Evolutionary conservation across 1,140 invertebrate genomes (phyloP).

Genomic region (Drosophila nebulosa): DNA sequence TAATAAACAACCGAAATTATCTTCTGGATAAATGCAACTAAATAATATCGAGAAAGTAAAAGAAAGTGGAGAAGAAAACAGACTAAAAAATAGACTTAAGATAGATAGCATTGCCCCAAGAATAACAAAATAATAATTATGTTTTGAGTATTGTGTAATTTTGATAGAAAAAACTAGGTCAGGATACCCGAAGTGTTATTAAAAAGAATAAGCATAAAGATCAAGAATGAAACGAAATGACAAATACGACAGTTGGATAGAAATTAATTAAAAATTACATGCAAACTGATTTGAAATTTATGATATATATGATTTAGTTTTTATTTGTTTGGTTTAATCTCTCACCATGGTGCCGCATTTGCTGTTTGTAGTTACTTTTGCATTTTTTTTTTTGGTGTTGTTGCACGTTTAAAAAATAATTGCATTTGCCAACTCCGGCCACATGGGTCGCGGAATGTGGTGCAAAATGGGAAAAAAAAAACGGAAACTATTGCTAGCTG

Average conservation of each 20-base stretch:
- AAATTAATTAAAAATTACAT: not conserved
- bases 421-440: constrained; percentile 38
- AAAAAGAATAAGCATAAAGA: too few relatives aligned
- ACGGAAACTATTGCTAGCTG: constrained; percentile 33
- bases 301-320: not conserved
- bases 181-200: too few relatives aligned
- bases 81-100: too few relatives aligned
- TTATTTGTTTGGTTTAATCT: not conserved
- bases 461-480: not conserved
- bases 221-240: too few relatives aligned
- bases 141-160: too few relatives aligned
- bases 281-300: not conserved
- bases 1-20: too few relatives aligned
- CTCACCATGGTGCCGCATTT: constrained; percentile 6
- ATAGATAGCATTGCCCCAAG: too few relatives aligned
- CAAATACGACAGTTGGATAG: not conserved
- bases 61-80: too few relatives aligned
- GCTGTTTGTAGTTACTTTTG: constrained; percentile 11
- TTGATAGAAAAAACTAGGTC: too few relatives aligned
- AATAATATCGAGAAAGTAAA: too few relatives aligned
- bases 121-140: too few relatives aligned
- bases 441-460: constrained; percentile 24
- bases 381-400: constrained; percentile 5
- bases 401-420: constrained; percentile 49
- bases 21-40: too few relatives aligned